Evolutionary conservation across 2,888 invertebrate species (phyloP).

Genomic region (Lithosia quadra): DNA sequence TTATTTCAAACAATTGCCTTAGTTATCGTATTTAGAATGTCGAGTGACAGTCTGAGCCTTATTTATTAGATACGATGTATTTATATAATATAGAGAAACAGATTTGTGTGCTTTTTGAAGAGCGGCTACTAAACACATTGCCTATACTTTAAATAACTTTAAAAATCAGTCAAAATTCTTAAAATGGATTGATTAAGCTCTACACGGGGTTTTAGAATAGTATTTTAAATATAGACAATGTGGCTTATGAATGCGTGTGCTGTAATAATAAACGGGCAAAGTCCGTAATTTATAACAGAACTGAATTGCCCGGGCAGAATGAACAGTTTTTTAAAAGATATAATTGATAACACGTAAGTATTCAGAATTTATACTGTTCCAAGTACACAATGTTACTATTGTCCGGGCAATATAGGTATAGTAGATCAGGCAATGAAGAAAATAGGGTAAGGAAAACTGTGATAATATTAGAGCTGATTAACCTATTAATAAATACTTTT

Average conservation of each 20-base stretch:
- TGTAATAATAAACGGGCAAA: conserved; percentile 28
- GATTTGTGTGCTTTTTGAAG: conserved; percentile 16
- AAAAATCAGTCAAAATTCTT: conserved; percentile 60
- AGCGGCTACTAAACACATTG: conserved; percentile 27
- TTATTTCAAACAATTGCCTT: conserved; percentile 4
- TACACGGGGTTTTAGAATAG: conserved; percentile 64
- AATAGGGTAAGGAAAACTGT: conserved; percentile 25
- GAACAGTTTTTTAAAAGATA: not conserved
- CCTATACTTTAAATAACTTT: conserved; percentile 38
- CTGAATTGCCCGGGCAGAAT: conserved; percentile 19
- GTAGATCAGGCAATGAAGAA: conserved; percentile 18
- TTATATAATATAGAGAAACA: conserved; percentile 1
- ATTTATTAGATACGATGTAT: not conserved
- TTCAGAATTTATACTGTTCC: not conserved
- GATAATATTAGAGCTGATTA: conserved; percentile 28
- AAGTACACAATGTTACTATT: conserved; percentile 2
- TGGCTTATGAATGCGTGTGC: conserved; percentile 16
- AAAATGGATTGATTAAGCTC: conserved; percentile 70
- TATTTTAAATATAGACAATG: conserved; percentile 61
- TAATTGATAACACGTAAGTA: not conserved
- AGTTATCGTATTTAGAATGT: conserved; percentile 4
- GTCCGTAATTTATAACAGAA: conserved; percentile 34
- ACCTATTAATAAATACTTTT: conserved; percentile 49
- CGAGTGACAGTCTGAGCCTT: not conserved
- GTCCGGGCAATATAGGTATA: conserved; percentile 25